Percentiles rank a stretch among this genome's conserved stretches.
Evolutionary conservation across 1,140 invertebrate species (phyloP).

Genomic region (Venturia canescens): DNA sequence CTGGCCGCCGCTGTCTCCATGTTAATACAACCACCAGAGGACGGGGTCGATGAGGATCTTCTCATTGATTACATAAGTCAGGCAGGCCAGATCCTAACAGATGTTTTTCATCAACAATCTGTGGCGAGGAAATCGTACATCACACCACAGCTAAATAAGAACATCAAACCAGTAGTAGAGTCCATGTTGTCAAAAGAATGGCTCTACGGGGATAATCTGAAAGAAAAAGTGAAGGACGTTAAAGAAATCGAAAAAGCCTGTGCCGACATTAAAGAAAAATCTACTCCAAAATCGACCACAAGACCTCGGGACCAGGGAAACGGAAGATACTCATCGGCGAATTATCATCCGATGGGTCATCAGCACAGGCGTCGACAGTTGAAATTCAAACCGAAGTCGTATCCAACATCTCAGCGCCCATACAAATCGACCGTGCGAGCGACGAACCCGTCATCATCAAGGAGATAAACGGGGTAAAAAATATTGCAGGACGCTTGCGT

Average conservation of each 20-base stretch:
- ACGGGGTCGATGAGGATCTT: constrained; percentile 25
- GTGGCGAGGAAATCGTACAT: constrained; percentile 43
- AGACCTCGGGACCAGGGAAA: neutral
- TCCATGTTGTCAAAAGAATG: neutral
- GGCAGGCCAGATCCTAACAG: constrained; percentile 20
- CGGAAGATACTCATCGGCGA: too few relatives aligned
- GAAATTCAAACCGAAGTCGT: constrained; percentile 24
- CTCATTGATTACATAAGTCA: constrained; percentile 40
- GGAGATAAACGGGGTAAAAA: constrained; percentile 26
- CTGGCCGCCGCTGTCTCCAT: constrained; percentile 42
- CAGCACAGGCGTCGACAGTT: neutral
- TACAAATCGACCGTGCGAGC: neutral
- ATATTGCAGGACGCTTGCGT: constrained; percentile 6
- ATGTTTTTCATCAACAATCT: too few relatives aligned
- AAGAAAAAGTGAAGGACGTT: constrained; percentile 7
- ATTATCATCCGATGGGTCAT: constrained; percentile 20
- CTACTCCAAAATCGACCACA: neutral
- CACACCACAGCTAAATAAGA: constrained; percentile 32
- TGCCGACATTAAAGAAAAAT: constrained; percentile 18
- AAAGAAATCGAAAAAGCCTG: constrained; percentile 9
- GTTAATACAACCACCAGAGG: constrained; percentile 32
- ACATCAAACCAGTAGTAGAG: constrained; percentile 17
- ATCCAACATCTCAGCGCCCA: neutral
- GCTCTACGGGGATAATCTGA: constrained; percentile 14
- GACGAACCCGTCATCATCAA: constrained; percentile 1